Evolutionary conservation across 2,113 vertebrate genomes (phyloP).

Genomic region (Pycnonotus jocosus): DNA sequence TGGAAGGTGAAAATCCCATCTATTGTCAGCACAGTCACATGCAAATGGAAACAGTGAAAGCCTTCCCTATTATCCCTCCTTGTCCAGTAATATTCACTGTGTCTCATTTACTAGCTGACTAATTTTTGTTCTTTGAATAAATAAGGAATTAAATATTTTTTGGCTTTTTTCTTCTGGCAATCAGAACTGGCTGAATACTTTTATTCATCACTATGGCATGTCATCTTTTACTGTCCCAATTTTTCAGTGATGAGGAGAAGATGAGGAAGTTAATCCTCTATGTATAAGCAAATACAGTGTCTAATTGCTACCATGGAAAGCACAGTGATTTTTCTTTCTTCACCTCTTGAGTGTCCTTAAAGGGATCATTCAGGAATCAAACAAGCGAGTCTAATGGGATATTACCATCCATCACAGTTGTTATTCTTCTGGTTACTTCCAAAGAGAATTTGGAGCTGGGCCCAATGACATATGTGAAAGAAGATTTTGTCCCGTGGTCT

Average conservation of each 20-base stretch:
- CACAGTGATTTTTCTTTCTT: conserved; percentile 28
- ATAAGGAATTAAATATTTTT: neutral
- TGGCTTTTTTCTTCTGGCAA: neutral
- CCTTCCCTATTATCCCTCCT: neutral
- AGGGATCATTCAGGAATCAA: conserved; percentile 40
- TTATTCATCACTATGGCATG: neutral
- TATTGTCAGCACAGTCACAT: neutral
- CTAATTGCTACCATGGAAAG: conserved; percentile 15
- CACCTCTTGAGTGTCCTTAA: conserved; percentile 24
- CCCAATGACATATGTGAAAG: conserved; percentile 27
- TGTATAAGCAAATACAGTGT: neutral
- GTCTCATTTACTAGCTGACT: neutral
- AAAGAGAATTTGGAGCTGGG: conserved; percentile 7
- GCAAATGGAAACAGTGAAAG: neutral
- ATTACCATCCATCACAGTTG: conserved; percentile 38
- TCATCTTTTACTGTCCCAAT: neutral
- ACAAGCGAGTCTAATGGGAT: conserved; percentile 49
- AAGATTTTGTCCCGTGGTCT: conserved; percentile 31
- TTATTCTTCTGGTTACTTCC: conserved; percentile 49
- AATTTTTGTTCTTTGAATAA: neutral
- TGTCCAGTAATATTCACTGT: neutral
- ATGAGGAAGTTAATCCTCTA: neutral
- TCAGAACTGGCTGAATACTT: neutral
- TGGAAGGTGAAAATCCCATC: neutral
- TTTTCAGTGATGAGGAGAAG: neutral